These are phyloP conservation scores for Ornithoptera priamus DNA, from an alignment of 2,888 invertebrate species.

Conservation along the genomic window DNA sequence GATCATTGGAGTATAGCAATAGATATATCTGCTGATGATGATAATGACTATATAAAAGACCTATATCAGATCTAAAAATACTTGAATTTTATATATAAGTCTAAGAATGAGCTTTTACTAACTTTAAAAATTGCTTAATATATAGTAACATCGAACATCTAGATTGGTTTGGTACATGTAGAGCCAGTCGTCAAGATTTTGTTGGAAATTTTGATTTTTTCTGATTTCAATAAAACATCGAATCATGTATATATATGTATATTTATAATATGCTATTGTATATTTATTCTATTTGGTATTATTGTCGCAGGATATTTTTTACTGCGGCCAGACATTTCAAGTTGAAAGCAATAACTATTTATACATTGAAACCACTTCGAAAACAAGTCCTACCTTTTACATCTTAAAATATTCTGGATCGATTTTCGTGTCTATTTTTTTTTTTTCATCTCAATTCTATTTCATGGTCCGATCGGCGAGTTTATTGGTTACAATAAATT, in stretches of 20 bases:
- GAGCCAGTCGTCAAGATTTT: no score
- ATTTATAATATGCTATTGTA: constrained; percentile 24
- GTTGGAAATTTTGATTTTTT: background rate
- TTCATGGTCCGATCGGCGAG: constrained; percentile 2
- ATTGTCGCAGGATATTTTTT: constrained; percentile 22
- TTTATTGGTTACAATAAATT: constrained; percentile 21
- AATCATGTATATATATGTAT: constrained; percentile 23
- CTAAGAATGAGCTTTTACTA: no score
- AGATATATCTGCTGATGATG: no score
- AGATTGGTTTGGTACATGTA: no score
- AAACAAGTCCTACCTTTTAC: constrained; percentile 18
- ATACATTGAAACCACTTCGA: constrained; percentile 21
- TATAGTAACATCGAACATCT: no score
- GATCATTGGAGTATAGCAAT: no score
- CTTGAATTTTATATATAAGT: no score
- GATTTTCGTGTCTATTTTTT: constrained; percentile 23
- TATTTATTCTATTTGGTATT: constrained; percentile 25
- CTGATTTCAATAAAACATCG: constrained; percentile 26
- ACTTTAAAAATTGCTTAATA: no score
- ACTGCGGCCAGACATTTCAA: constrained; percentile 24
- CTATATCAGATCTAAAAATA: no score
- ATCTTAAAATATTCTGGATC: constrained; percentile 24
- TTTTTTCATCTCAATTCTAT: constrained; percentile 21
- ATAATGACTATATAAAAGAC: no score
- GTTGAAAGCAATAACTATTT: constrained; percentile 22